phyloP scores from a whole-genome alignment of 2,113 vertebrate genomes.

The Psephotus haematonotus region DNA sequence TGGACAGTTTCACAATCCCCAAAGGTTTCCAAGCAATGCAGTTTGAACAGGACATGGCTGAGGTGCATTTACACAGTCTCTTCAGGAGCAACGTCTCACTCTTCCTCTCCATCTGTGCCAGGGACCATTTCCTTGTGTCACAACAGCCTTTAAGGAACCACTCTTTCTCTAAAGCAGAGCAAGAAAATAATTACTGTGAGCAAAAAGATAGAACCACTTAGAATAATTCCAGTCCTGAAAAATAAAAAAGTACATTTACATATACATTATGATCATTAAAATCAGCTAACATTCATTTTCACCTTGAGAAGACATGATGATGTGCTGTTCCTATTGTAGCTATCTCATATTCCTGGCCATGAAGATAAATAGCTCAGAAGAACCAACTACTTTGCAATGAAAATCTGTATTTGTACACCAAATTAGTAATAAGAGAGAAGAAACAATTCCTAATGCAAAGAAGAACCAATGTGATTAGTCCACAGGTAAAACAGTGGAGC shows the following conservation, averaged over 20 bases:
- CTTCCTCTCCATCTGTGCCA: background rate
- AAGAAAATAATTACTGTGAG: slow-evolving; percentile 35
- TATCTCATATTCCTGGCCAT: background rate
- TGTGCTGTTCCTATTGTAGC: background rate
- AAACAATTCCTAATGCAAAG: background rate
- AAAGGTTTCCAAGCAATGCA: background rate
- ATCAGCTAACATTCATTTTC: background rate
- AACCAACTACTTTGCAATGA: background rate
- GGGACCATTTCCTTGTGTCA: background rate
- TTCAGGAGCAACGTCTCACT: background rate
- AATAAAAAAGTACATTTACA: background rate
- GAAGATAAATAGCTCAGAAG: slow-evolving; percentile 34
- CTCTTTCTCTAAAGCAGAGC: slow-evolving; percentile 37
- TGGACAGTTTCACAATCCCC: background rate
- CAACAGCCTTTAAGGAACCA: background rate
- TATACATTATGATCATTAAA: background rate
- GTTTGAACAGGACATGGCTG: background rate
- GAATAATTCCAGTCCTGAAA: background rate
- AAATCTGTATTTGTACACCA: background rate
- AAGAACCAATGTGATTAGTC: background rate
- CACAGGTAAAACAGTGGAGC: background rate
- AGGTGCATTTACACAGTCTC: background rate
- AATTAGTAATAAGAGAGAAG: background rate
- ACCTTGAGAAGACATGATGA: background rate
- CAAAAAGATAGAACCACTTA: slow-evolving; percentile 28